phyloP scores from a whole-genome alignment of 2,113 vertebrate genomes.

The Rhizomys pruinosus region DNA sequence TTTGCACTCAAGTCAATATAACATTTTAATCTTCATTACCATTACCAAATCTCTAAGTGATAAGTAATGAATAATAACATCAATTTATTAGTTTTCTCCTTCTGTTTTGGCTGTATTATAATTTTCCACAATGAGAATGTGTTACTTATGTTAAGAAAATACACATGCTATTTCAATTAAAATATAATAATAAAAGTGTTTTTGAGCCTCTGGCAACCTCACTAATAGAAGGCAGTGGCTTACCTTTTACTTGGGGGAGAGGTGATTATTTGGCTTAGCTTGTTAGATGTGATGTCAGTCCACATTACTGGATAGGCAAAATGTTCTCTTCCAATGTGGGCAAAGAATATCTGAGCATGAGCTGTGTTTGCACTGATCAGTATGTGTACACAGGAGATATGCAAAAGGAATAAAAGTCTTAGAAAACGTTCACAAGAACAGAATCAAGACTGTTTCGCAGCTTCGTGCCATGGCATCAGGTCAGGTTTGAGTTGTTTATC shows the following conservation, averaged over 20 bases:
- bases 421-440: slow-evolving; percentile 24
- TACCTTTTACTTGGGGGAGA: background rate
- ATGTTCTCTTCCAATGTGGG: slow-evolving; percentile 45
- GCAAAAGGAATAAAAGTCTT: slow-evolving; percentile 45
- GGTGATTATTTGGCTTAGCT: background rate
- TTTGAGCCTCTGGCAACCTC: slow-evolving; percentile 29
- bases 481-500: slow-evolving; percentile 75
- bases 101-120: background rate
- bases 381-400: slow-evolving; percentile 33
- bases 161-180: slow-evolving; percentile 62
- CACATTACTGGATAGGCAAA: slow-evolving; percentile 38
- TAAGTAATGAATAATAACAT: slow-evolving; percentile 38
- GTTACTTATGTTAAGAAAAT: background rate
- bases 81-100: slow-evolving; percentile 25
- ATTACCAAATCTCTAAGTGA: slow-evolving; percentile 37
- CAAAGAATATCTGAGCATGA: slow-evolving; percentile 58
- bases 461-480: slow-evolving; percentile 42
- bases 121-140: slow-evolving; percentile 44
- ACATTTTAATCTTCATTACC: background rate
- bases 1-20: slow-evolving; percentile 27
- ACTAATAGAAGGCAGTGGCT: background rate
- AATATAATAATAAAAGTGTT: slow-evolving; percentile 55
- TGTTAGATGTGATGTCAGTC: background rate
- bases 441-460: slow-evolving; percentile 49
- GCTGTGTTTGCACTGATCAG: slow-evolving; percentile 46